A percentile compares a stretch with the other conserved stretches of the same genome.
Conservation (phyloP, 2,888 invertebrate genomes). For the Campoplex capitator region DNA sequence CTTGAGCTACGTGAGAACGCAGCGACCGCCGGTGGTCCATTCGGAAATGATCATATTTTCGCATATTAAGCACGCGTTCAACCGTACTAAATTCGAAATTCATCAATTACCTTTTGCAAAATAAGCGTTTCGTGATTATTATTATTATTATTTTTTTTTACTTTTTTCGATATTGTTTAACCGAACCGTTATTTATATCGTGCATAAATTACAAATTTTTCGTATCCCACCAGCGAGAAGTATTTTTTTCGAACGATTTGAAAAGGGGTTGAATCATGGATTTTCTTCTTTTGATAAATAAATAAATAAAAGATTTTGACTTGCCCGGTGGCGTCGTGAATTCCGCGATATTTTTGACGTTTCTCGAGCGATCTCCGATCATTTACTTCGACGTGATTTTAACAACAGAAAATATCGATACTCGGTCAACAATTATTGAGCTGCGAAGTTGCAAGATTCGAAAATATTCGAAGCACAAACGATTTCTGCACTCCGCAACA, state of each 20-base stretch:
- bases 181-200: neutral
- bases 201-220: neutral
- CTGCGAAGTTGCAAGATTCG: neutral
- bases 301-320: too few relatives aligned
- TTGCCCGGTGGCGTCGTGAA: too few relatives aligned
- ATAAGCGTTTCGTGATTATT: neutral
- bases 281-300: too few relatives aligned
- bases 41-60: slow-evolving; percentile 55
- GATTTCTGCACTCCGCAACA: neutral
- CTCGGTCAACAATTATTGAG: neutral
- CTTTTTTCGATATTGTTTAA: neutral
- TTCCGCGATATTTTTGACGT: neutral
- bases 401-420: neutral
- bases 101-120: neutral
- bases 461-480: neutral
- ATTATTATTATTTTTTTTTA: neutral
- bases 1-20: slow-evolving; percentile 68
- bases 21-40: slow-evolving; percentile 68
- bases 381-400: neutral
- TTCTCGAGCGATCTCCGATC: neutral
- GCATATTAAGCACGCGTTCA: neutral
- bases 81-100: neutral
- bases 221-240: neutral
- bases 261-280: neutral
- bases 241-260: neutral